These are phyloP conservation scores for Oryzias dopingdopingensis DNA, from an alignment of 2,797 vertebrate genomes.

Conservation along the genomic window DNA sequence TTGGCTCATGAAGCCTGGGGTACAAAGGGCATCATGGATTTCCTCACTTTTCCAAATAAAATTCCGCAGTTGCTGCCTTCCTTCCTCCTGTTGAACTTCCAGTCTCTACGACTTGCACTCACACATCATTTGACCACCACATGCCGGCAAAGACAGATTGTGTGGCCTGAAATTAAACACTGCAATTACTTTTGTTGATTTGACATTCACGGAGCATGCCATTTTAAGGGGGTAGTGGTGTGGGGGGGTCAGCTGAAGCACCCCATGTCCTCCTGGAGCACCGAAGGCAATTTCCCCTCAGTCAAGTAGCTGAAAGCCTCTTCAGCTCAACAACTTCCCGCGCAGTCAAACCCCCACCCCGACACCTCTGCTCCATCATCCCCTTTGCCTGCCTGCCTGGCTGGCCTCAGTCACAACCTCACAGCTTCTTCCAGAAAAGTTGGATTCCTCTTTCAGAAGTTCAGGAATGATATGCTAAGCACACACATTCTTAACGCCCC, in stretches of 20 bases:
- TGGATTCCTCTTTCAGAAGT: background rate
- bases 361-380: conserved; percentile 29
- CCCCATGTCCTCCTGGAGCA: conserved; percentile 50
- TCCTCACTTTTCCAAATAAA: background rate
- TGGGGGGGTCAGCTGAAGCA: conserved; percentile 59
- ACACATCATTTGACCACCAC: conserved; percentile 29
- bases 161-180: conserved; percentile 37
- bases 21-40: no score
- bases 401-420: conserved; percentile 45
- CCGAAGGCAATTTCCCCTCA: conserved; percentile 59
- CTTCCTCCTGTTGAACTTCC: background rate
- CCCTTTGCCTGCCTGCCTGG: conserved; percentile 15
- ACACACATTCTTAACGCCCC: background rate
- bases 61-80: background rate
- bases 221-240: conserved; percentile 33
- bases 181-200: conserved; percentile 55
- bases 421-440: conserved; percentile 21
- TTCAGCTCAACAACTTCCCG: conserved; percentile 72
- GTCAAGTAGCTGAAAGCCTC: conserved; percentile 68
- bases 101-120: background rate
- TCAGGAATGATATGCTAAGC: conserved; percentile 3
- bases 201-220: conserved; percentile 45
- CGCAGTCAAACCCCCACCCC: conserved; percentile 29
- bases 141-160: conserved; percentile 18
- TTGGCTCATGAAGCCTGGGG: no score